phyloP scores from a whole-genome alignment of 2,113 vertebrate species.

The Hyla sarda region DNA sequence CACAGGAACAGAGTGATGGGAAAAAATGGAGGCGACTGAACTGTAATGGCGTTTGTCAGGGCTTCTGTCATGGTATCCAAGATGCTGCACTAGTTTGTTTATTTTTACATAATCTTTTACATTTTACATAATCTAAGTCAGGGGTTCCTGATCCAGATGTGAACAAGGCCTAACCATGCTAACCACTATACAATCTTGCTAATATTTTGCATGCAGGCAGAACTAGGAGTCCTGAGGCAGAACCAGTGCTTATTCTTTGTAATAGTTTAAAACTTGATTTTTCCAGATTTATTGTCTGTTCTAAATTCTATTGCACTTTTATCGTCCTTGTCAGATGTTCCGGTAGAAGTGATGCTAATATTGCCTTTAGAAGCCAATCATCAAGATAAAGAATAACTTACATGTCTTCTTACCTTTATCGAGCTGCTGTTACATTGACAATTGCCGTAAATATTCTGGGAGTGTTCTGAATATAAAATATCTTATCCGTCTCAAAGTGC shows the following conservation, averaged over 20 bases:
- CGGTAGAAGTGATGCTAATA: constrained; percentile 14
- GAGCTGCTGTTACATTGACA: constrained; percentile 22
- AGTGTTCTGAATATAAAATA: constrained; percentile 6
- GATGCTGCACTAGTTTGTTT: no score
- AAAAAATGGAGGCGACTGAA: no score
- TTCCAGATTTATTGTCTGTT: not conserved
- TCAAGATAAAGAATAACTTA: constrained; percentile 28
- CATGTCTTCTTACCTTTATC: constrained; percentile 20
- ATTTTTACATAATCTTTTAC: no score
- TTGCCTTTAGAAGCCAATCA: constrained; percentile 26
- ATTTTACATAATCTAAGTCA: no score
- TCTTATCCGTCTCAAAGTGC: not conserved
- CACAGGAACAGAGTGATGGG: no score
- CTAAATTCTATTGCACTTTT: constrained; percentile 20
- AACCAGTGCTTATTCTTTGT: not conserved
- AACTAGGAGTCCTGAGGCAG: not conserved
- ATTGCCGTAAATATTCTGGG: constrained; percentile 14
- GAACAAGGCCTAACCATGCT: no score
- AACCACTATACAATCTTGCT: not conserved
- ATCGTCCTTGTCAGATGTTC: constrained; percentile 12
- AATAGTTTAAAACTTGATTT: not conserved
- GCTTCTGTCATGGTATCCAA: no score
- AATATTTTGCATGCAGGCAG: not conserved
- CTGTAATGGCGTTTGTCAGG: no score
- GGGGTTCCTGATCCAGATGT: no score